A percentile compares a stretch with the other conserved stretches of the same genome.
Conservation (phyloP, 2,888 invertebrate species). For the Tenodera sinensis region DNA sequence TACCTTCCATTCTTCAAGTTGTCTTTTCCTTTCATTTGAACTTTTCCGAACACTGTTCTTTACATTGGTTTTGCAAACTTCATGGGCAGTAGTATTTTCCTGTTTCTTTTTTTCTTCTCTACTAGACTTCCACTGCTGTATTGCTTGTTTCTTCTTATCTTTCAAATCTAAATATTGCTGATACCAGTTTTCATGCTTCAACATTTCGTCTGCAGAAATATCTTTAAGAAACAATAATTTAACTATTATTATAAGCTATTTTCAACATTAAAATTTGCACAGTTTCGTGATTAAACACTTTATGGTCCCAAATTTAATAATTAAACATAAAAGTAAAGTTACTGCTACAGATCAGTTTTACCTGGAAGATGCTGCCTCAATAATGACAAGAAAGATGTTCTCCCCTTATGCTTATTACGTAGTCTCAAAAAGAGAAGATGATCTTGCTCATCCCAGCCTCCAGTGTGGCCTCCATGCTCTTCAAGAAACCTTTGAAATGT, state of each 20-base stretch:
- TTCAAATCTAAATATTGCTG: slow-evolving; percentile 46
- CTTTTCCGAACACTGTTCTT: not conserved
- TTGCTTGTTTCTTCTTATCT: slow-evolving; percentile 44
- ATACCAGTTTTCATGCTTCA: slow-evolving; percentile 51
- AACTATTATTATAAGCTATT: too few species aligned
- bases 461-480: slow-evolving; percentile 32
- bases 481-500: slow-evolving; percentile 29
- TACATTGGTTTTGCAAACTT: not conserved
- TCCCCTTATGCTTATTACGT: slow-evolving; percentile 20
- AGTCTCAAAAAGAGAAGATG: slow-evolving; percentile 32
- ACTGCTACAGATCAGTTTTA: not conserved
- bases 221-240: slow-evolving; percentile 36
- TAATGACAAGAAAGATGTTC: slow-evolving; percentile 11
- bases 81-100: not conserved
- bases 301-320: too few species aligned
- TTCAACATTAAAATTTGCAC: too few species aligned
- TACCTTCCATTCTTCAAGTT: slow-evolving; percentile 32
- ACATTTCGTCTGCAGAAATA: slow-evolving; percentile 43
- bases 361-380: slow-evolving; percentile 6
- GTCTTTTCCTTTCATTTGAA: not conserved
- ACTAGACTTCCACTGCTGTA: slow-evolving; percentile 35
- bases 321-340: too few species aligned
- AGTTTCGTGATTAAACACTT: too few species aligned
- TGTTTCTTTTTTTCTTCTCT: not conserved
- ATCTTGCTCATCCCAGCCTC: slow-evolving; percentile 34